Evolutionary conservation across 2,797 vertebrate genomes (phyloP), one percentile per base, ranked within the genome.

Genomic region (Macropodus opercularis): DNA sequence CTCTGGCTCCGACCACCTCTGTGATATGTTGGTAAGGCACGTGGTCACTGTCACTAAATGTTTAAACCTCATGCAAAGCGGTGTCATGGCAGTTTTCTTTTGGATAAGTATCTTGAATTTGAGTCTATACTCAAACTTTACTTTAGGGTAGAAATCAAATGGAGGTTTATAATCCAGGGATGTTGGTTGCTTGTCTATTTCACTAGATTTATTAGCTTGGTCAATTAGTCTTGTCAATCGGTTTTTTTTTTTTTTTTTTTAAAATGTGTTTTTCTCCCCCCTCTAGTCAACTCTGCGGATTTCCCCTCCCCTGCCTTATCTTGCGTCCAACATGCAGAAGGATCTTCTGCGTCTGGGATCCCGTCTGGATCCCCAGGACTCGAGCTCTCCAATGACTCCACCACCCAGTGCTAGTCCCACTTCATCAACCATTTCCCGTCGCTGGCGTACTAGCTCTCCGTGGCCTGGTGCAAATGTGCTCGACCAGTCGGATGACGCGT

Each of bases 1-100:
- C 90, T 99, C 98, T 18, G 96, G 97, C 60, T 99, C 98, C 0
- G 98, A 99, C 79, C 96, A 98, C 75, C 93, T 99, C 71, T 97
- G 94, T 39, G 97, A 99, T 65, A 84, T 90, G 76, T 59, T 90
- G 85, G 88, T 90, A 73, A 67, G 68, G 12, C 10, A n/a, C n/a
- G n/a, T n/a, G n/a, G n/a, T n/a, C n/a, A n/a, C n/a, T n/a, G n/a
- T n/a, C n/a, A n/a, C n/a, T n/a, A n/a, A n/a, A n/a, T n/a, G n/a
- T n/a, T n/a, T n/a, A n/a, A n/a, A n/a, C n/a, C n/a, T n/a, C n/a
- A n/a, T n/a, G n/a, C n/a, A n/a, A n/a, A n/a, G n/a, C n/a, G n/a
- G n/a, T n/a, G n/a, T n/a, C n/a, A n/a, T n/a, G n/a, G n/a, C n/a
- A n/a, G n/a, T n/a, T n/a, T n/a, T n/a, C n/a, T n/a, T n/a, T n/a